A percentile compares a stretch with the other conserved stretches of the same genome.
These are phyloP conservation scores for Apodemus agrarius DNA, from an alignment of 2,797 vertebrate genomes.

Conservation along the genomic window DNA sequence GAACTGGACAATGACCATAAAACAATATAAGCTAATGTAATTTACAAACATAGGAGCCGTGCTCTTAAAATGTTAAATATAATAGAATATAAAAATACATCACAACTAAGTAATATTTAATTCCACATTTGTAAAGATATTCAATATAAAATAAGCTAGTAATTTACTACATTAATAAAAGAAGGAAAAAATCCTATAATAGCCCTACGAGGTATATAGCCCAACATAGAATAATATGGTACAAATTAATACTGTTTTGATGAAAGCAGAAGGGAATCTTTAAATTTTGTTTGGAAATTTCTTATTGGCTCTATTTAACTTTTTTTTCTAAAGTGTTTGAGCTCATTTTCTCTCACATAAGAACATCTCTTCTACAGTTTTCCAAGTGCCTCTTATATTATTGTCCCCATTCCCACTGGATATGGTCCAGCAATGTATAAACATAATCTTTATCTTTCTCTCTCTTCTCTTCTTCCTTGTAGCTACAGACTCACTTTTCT, in stretches of 20 bases:
- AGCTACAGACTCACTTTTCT: background rate
- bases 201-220: background rate
- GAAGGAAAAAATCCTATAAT: background rate
- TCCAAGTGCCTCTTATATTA: background rate
- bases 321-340: background rate
- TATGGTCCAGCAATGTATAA: background rate
- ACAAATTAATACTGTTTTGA: constrained; percentile 20
- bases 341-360: background rate
- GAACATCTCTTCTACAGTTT: background rate
- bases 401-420: background rate
- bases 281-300: constrained; percentile 3
- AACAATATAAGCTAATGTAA: constrained; percentile 10
- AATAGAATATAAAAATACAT: constrained; percentile 35
- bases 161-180: background rate
- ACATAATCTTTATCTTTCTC: background rate
- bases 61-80: constrained; percentile 57
- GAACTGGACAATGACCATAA: constrained; percentile 22
- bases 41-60: background rate
- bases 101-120: background rate
- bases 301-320: background rate
- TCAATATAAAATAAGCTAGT: background rate
- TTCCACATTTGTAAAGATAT: background rate
- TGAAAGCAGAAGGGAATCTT: constrained; percentile 4
- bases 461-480: background rate
- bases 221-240: background rate